Base-by-base conservation (phyloP, 37 sponge, comb jelly and placozoan species). In the Hormiphora californensis region DNA sequence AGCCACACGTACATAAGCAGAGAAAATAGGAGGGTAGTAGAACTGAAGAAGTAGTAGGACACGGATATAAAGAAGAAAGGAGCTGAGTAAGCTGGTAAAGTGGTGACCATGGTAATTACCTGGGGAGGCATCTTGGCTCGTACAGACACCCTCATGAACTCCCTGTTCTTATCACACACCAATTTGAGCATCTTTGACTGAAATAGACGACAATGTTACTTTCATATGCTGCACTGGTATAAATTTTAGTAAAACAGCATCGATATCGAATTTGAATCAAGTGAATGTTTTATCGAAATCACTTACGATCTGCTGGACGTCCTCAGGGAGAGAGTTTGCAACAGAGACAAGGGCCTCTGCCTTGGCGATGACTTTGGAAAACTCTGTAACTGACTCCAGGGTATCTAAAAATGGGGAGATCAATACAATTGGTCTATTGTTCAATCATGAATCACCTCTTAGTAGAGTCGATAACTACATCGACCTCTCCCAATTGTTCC, bases 91-190 rank as follows among this genome's bases (percentile, higher is more conserved):
- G n/a, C n/a, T n/a, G n/a, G n/a, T n/a, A n/a, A n/a, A n/a, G n/a
- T n/a, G n/a, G n/a, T n/a, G n/a, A n/a, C n/a, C n/a, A n/a, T 57
- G 25, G 23, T 27, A 43, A 43, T 40, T 40, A 73, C 81, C 23
- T 43, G 81, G 21, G 43, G 1, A 41, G 39, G 38, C 0, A 46
- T 46, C 46, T 73, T 73, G n/a, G 81, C 81, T 40, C 81, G 32
- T n/a, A 73, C 81, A n/a, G 81, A 73, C 1, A 73, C 81, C 46
- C 81, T 73, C 23, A 73, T 4, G 25, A 73, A 73, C 27, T 73
- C 81, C 25, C 43, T 73, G 46, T 73, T 73, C 25, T 73, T 73
- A 22, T 40, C 44, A 19, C 41, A 37, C 41, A 73, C 81, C 8
- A 43, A 1, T 28, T 73, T 73, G 46, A 73, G 23, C 44, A 73